Conservation (phyloP, 35 echinoderm and acorn worm genomes). For the Diadema setosum region DNA sequence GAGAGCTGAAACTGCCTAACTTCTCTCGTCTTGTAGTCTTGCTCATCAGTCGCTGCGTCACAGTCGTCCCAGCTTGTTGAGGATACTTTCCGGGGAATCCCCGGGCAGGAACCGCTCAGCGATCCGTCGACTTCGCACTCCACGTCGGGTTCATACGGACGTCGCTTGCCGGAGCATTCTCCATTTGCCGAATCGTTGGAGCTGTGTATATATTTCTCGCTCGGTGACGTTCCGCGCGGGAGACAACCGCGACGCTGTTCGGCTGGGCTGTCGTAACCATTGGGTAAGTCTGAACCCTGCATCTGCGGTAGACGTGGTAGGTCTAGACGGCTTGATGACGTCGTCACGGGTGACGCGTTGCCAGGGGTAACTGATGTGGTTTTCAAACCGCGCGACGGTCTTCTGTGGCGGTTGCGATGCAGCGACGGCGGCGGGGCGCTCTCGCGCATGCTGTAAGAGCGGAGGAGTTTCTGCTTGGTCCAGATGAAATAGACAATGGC, state of each 20-base stretch:
- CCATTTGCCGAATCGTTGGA: no score
- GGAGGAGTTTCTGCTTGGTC: neutral
- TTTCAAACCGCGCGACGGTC: neutral
- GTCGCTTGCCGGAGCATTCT: neutral
- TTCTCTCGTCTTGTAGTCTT: neutral
- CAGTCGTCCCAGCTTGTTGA: neutral
- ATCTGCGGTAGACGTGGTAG: neutral
- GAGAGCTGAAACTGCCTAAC: neutral
- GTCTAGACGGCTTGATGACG: no score
- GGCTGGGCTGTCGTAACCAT: no score
- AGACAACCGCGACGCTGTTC: no score
- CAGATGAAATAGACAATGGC: constrained; percentile 8
- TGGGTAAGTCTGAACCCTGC: no score
- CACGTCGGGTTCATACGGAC: neutral
- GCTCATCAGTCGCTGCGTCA: neutral
- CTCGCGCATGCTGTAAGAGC: neutral
- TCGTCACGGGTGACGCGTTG: neutral
- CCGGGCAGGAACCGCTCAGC: neutral
- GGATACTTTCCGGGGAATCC: neutral
- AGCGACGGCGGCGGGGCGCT: no score
- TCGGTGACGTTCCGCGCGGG: no score
- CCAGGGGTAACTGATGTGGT: neutral
- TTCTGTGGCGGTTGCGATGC: neutral
- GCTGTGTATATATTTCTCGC: no score
- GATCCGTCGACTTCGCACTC: neutral